Evolutionary conservation across 2,113 vertebrate species (phyloP).

Genomic region (Cromileptes altivelis): DNA sequence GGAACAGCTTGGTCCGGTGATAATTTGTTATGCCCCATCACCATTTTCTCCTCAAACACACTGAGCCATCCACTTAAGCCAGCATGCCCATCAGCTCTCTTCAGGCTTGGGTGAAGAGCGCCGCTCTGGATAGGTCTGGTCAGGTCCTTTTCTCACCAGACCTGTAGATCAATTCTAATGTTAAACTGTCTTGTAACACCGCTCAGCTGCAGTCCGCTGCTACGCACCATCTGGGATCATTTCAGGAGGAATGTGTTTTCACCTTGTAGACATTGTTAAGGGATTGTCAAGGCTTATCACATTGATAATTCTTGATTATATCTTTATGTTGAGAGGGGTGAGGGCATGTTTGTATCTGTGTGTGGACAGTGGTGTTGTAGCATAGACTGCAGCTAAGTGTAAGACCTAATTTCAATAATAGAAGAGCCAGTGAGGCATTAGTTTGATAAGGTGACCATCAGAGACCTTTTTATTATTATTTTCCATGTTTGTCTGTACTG

Average conservation of each 20-base stretch:
- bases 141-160: constrained; percentile 82
- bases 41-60: background rate
- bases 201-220: constrained; percentile 65
- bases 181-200: constrained; percentile 38
- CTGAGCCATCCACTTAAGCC: constrained; percentile 30
- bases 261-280: background rate
- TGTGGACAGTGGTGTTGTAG: constrained; percentile 61
- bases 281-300: background rate
- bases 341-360: background rate
- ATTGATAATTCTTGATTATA: background rate
- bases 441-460: constrained; percentile 50
- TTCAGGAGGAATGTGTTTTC: constrained; percentile 4
- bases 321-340: background rate
- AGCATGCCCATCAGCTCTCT: constrained; percentile 45
- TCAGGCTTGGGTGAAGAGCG: constrained; percentile 56
- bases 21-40: background rate
- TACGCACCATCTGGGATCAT: constrained; percentile 42
- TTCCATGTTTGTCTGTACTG: constrained; percentile 17
- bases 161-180: constrained; percentile 55
- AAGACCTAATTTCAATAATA: constrained; percentile 14
- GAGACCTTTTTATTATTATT: constrained; percentile 14
- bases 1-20: background rate
- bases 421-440: constrained; percentile 32
- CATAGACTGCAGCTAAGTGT: constrained; percentile 81
- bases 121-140: constrained; percentile 83